Conservation (phyloP, 2,797 vertebrate genomes). For the Rachycentron canadum region DNA sequence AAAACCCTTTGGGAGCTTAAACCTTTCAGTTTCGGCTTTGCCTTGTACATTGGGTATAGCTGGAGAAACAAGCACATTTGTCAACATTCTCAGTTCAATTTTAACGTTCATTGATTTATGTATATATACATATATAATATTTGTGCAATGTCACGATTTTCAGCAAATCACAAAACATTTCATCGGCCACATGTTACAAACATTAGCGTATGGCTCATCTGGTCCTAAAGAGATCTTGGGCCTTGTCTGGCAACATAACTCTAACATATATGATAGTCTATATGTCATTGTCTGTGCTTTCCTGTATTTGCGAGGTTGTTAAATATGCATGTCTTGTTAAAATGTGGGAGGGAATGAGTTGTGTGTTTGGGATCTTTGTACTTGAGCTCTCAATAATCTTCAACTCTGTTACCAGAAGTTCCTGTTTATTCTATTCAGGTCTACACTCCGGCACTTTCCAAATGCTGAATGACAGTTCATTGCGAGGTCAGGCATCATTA, state of each 20-base stretch:
- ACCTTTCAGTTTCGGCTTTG: too few species aligned
- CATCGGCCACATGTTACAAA: too few species aligned
- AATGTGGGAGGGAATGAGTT: not conserved
- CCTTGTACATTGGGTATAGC: too few species aligned
- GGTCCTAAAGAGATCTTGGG: not conserved
- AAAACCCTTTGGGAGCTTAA: too few species aligned
- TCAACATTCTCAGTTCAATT: too few species aligned
- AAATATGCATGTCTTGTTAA: not conserved
- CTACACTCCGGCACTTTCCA: not conserved
- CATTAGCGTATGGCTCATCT: too few species aligned
- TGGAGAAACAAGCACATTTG: too few species aligned
- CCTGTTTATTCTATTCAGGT: not conserved
- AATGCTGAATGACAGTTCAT: conserved; percentile 23
- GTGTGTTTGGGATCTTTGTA: not conserved
- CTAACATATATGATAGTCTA: not conserved
- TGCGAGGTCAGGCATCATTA: conserved; percentile 29
- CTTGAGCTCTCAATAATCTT: not conserved
- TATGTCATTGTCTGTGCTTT: not conserved
- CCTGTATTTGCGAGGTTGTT: too few species aligned
- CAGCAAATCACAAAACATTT: too few species aligned
- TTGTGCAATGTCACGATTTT: too few species aligned
- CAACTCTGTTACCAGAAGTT: conserved; percentile 7
- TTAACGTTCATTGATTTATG: too few species aligned
- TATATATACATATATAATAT: too few species aligned
- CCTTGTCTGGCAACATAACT: not conserved